Evolutionary conservation across 2,113 vertebrate species (phyloP), one percentile per base, ranked within the genome.

Genomic region (Phodopus roborovskii): DNA sequence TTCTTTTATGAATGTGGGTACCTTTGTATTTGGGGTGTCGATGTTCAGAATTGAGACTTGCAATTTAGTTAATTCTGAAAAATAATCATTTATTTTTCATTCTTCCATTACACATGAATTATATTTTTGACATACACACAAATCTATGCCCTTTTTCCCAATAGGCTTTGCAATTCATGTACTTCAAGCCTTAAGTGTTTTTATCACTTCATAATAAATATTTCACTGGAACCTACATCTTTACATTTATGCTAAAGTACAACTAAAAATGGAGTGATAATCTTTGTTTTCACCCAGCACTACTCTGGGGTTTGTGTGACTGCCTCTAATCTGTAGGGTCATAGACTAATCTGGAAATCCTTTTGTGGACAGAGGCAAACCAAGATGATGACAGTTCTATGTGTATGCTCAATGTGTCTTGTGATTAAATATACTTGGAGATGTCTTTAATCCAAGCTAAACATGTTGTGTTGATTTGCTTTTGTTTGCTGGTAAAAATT

Each of bases 41-140:
- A n/a, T n/a, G n/a, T n/a, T n/a, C n/a, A n/a, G n/a, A n/a, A n/a
- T n/a, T n/a, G n/a, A n/a, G n/a, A n/a, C n/a, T n/a, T n/a, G 56
- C 24, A 83, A 71, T 95, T 96, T 77, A 88, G 60, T 90, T 96
- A 83, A 97, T 96, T 94, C 45, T 87, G 58, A 94, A 95, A 93
- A 86, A 5, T n/a, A 66, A 8, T 56, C 50, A 85, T 74, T 71
- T 96, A 28, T 42, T 95, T 94, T 83, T 96, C 60, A 88, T 73
- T 91, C 96, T 39, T 74, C 48, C 50, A 16, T 92, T 45, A 62
- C n/a, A 92, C 22, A 96, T 92, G 64, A 92, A 45, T 89, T 71
- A 28, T 86, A 66, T 84, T 83, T 75, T 84, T 68, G 24, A 68
- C 81, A 90, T 62, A 9, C 71, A 68, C 3, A 85, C 7, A 95